These are phyloP conservation scores for Cactoblastis cactorum DNA, from an alignment of 2,888 invertebrate species.

Conservation along the genomic window DNA sequence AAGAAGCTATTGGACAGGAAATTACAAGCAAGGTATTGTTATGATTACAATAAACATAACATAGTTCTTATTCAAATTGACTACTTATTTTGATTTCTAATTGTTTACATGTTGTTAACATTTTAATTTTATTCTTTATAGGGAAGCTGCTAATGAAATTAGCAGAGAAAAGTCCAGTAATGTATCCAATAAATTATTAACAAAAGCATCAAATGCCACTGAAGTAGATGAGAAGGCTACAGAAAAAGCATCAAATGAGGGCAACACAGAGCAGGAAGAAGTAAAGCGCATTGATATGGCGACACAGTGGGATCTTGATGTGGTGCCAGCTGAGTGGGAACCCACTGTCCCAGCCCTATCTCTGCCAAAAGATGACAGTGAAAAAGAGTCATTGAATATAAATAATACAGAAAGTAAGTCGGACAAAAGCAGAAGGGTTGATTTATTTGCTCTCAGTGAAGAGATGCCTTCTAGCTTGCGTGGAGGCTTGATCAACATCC, in stretches of 20 bases:
- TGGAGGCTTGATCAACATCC: conserved; percentile 35
- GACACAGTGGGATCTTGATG: conserved; percentile 60
- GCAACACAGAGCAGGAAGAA: conserved; percentile 23
- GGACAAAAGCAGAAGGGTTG: conserved; percentile 46
- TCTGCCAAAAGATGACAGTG: conserved; percentile 47
- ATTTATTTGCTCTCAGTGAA: conserved; percentile 67
- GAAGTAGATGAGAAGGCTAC: conserved; percentile 25
- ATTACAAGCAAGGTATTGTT: conserved; percentile 56
- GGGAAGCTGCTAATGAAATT: conserved; percentile 63
- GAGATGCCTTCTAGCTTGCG: conserved; percentile 68
- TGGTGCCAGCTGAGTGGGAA: conserved; percentile 49
- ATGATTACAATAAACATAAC: too few species aligned
- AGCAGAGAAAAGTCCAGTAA: conserved; percentile 57
- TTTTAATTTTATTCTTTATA: conserved; percentile 28
- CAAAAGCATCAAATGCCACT: conserved; percentile 31
- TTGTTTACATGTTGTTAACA: neutral
- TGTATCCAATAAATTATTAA: conserved; percentile 37
- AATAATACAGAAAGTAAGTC: conserved; percentile 38
- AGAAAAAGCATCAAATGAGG: conserved; percentile 4
- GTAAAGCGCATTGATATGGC: conserved; percentile 51
- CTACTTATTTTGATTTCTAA: too few species aligned
- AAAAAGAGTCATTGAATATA: conserved; percentile 35
- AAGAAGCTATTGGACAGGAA: conserved; percentile 63
- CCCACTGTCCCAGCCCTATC: conserved; percentile 46
- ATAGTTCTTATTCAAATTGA: too few species aligned